A percentile compares a stretch with the other conserved stretches of the same genome.
These are phyloP conservation scores for Notarius lentiginosus DNA, from an alignment of 2,113 vertebrate species.

Conservation along the genomic window DNA sequence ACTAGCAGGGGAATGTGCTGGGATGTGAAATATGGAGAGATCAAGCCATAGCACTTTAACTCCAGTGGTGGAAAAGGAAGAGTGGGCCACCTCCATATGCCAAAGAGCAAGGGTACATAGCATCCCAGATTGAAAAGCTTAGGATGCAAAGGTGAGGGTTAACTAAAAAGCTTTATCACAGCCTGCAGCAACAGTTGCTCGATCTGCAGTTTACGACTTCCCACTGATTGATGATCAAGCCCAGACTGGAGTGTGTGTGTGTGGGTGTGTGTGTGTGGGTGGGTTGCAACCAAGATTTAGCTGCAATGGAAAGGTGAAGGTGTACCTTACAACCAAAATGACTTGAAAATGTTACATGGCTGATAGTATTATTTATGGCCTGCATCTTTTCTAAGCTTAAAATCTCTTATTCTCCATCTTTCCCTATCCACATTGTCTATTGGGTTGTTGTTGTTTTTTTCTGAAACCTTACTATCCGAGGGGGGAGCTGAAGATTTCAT, in stretches of 20 bases:
- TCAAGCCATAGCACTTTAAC: slow-evolving; percentile 40
- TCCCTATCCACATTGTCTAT: background rate
- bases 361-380: background rate
- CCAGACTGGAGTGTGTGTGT: background rate
- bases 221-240: slow-evolving; percentile 25
- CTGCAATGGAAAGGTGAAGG: background rate
- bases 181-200: slow-evolving; percentile 31
- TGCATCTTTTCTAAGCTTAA: background rate
- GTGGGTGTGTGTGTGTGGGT: background rate
- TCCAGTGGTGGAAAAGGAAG: slow-evolving; percentile 8
- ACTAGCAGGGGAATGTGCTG: slow-evolving; percentile 32
- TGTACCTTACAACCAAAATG: background rate
- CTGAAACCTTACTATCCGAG: slow-evolving; percentile 17
- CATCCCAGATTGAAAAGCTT: slow-evolving; percentile 25
- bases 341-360: background rate
- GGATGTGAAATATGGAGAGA: slow-evolving; percentile 50
- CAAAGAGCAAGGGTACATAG: slow-evolving; percentile 15
- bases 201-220: slow-evolving; percentile 15
- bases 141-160: slow-evolving; percentile 33
- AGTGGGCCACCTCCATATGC: background rate
- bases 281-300: background rate
- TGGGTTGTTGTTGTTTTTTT: background rate
- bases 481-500: slow-evolving; percentile 72
- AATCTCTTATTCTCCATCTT: slow-evolving; percentile 31
- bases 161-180: slow-evolving; percentile 23